phyloP scores from a whole-genome alignment of 1,140 invertebrate species.

The Holotrichia oblita region DNA sequence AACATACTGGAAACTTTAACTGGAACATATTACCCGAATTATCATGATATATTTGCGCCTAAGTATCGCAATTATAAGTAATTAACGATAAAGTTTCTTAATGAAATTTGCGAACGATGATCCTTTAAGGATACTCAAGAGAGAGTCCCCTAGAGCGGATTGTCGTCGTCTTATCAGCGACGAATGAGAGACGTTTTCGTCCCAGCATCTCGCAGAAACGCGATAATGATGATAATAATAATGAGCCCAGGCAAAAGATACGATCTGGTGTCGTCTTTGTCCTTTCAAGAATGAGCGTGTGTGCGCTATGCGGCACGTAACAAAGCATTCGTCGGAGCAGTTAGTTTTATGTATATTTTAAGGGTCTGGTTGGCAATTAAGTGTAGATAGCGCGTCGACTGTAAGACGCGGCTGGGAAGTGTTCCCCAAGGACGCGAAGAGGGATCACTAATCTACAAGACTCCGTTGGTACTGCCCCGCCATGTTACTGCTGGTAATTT shows the following conservation, averaged over 20 bases:
- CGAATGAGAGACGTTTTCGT: slow-evolving; percentile 7
- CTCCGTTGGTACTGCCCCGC: slow-evolving; percentile 46
- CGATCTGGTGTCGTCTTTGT: slow-evolving; percentile 44
- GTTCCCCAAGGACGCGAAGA: slow-evolving; percentile 54
- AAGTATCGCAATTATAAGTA: background rate
- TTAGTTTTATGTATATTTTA: slow-evolving; percentile 53
- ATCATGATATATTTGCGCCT: background rate
- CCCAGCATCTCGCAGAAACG: slow-evolving; percentile 9
- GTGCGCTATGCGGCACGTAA: background rate
- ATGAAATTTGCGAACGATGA: slow-evolving; percentile 9
- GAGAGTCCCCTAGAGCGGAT: background rate
- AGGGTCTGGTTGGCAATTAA: slow-evolving; percentile 51
- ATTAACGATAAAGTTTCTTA: slow-evolving; percentile 18
- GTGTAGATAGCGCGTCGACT: slow-evolving; percentile 49
- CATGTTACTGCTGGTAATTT: slow-evolving; percentile 54
- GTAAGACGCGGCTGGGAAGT: slow-evolving; percentile 55
- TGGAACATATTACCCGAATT: background rate
- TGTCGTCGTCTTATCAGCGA: slow-evolving; percentile 24
- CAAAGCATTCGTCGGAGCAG: slow-evolving; percentile 49
- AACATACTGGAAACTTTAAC: background rate
- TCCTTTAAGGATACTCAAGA: slow-evolving; percentile 1
- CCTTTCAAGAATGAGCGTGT: slow-evolving; percentile 39
- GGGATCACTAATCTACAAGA: slow-evolving; percentile 57
- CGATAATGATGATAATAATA: slow-evolving; percentile 38
- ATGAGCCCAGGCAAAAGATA: slow-evolving; percentile 37